These are phyloP conservation scores for Pipistrellus nathusii DNA, from an alignment of 2,797 vertebrate species.

Conservation along the genomic window DNA sequence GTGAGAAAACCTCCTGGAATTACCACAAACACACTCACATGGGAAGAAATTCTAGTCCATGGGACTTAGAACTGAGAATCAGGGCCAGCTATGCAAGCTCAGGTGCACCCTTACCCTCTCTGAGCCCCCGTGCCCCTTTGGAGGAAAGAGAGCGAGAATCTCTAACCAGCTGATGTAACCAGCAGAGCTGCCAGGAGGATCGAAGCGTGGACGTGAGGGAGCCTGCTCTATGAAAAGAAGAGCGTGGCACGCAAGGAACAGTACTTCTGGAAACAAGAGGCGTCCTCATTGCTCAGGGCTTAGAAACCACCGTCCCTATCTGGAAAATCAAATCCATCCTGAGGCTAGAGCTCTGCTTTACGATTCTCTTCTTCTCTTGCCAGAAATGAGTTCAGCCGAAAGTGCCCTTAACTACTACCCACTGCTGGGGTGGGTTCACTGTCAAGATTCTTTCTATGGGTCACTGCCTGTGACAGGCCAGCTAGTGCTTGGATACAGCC, in stretches of 20 bases:
- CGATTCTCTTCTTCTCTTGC: slow-evolving; percentile 56
- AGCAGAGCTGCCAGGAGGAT: not conserved
- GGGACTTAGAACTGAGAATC: not conserved
- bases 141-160: not conserved
- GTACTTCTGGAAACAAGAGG: slow-evolving; percentile 38
- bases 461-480: slow-evolving; percentile 65
- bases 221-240: not conserved
- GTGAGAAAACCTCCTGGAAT: slow-evolving; percentile 42
- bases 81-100: not conserved
- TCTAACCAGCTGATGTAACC: not conserved
- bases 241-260: not conserved
- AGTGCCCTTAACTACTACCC: slow-evolving; percentile 77
- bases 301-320: slow-evolving; percentile 75
- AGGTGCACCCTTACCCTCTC: not conserved
- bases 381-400: slow-evolving; percentile 81
- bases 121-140: not conserved
- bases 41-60: not conserved
- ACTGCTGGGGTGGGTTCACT: slow-evolving; percentile 48
- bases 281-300: slow-evolving; percentile 46
- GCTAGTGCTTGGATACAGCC: slow-evolving; percentile 25
- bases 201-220: not conserved
- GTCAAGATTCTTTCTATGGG: slow-evolving; percentile 69
- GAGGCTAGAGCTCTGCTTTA: slow-evolving; percentile 71
- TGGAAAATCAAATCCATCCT: slow-evolving; percentile 65
- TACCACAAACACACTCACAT: not conserved